Base-by-base conservation (phyloP, 2,888 invertebrate species). In the Dione vanillae region DNA sequence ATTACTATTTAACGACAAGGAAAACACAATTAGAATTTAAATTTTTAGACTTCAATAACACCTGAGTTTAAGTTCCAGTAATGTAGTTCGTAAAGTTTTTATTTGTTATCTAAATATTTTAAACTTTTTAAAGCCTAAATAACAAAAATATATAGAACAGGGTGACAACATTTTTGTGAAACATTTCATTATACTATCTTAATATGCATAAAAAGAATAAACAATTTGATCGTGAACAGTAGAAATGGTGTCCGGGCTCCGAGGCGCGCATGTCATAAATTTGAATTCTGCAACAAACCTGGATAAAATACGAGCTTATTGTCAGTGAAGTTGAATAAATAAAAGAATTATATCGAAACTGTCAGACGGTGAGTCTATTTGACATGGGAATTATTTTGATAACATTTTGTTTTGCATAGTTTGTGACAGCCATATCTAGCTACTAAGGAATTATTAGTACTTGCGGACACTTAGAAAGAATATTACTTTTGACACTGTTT, bases 261-360 rank as follows among this genome's bases (percentile, higher is more conserved):
- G 75, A 79, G 80, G 79, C 77, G 85, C 81, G 85, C 85, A 86
- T 82, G 80, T 92, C 91, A 92, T 92, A 92, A 92, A 92, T 92
- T 89, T 91, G 87, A 91, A 91, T 89, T 87, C 85, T 80, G 80
- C 82, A 89, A 85, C 84, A 84, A 85, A 84, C 79, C 85, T 78
- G 79, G 81, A 88, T 92, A 90, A 92, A 85, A 92, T 92, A 92
- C 85, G 83, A 83, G 83, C 85, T 88, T 87, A 92, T 92, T 92
- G 92, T 92, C 89, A 90, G 82, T 82, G 80, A 69, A 68, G 70
- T 47, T 67, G 67, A 65, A 65, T 59, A 67, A 67, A 67, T 69
- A 71, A 75, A 74, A 70, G 66, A 58, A 65, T 45, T 47, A 49
- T 85, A 85, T 86, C 78, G 82, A 77, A 80, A 81, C 83, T 83